phyloP scores from a whole-genome alignment of 2,888 invertebrate genomes.

The Plemyria rubiginata region DNA sequence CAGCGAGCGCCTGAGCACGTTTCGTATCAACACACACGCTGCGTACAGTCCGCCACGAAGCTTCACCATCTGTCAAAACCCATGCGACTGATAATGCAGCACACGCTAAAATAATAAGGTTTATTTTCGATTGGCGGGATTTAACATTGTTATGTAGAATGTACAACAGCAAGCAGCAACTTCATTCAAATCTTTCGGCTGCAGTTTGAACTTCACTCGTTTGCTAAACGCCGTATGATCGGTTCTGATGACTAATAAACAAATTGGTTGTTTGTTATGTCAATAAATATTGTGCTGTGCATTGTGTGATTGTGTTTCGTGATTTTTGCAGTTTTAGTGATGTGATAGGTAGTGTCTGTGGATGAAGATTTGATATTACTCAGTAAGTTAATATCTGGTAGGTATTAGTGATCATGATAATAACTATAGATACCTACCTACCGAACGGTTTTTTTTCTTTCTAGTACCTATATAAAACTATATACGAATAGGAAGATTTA shows the following conservation, averaged over 20 bases:
- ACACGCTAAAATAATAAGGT: constrained; percentile 4
- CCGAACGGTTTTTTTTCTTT: too few relatives aligned
- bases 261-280: constrained; percentile 63
- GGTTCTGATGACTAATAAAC: constrained; percentile 68
- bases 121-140: constrained; percentile 1
- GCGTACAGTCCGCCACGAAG: constrained; percentile 17
- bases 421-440: too few relatives aligned
- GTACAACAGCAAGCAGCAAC: constrained; percentile 62
- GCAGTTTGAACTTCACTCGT: constrained; percentile 68
- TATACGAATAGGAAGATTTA: too few relatives aligned
- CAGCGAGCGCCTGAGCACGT: constrained; percentile 52
- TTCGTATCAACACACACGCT: constrained; percentile 51
- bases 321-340: constrained; percentile 45
- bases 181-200: constrained; percentile 70
- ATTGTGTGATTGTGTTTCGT: constrained; percentile 50
- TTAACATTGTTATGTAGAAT: background rate
- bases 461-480: too few relatives aligned
- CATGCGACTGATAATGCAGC: constrained; percentile 34
- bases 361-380: constrained; percentile 19
- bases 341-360: constrained; percentile 33
- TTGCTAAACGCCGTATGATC: constrained; percentile 68
- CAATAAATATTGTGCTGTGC: constrained; percentile 63
- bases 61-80: constrained; percentile 12
- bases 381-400: constrained; percentile 17
- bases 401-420: too few relatives aligned